Evolutionary conservation across 2,797 vertebrate species (phyloP).

Genomic region (Moxostoma hubbsi): DNA sequence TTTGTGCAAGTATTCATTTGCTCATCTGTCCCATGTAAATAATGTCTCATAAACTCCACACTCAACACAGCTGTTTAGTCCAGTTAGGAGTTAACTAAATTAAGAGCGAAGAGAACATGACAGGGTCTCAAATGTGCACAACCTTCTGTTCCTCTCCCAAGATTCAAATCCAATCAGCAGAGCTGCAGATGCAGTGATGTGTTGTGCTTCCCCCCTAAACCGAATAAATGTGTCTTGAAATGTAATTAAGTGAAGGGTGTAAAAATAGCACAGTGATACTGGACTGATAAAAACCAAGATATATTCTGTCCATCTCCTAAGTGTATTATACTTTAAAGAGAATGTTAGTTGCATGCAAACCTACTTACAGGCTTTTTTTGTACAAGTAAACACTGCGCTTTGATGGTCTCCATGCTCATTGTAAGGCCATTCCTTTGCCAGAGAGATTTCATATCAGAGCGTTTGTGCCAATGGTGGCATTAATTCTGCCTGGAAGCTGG

Average conservation of each 20-base stretch:
- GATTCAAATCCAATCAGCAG: slow-evolving; percentile 30
- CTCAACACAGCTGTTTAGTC: not conserved
- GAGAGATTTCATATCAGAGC: slow-evolving; percentile 5
- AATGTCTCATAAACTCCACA: not conserved
- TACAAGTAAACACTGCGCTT: slow-evolving; percentile 1
- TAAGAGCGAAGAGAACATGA: slow-evolving; percentile 23
- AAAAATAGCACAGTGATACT: slow-evolving; percentile 10
- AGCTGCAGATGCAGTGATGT: slow-evolving; percentile 22
- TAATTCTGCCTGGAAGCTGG: slow-evolving; percentile 3
- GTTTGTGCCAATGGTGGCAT: slow-evolving; percentile 6
- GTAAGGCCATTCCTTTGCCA: not conserved
- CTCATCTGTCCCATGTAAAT: not conserved
- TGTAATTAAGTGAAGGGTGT: not conserved
- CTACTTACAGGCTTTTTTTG: not conserved
- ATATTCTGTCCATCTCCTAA: not conserved
- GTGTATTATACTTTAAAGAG: slow-evolving; percentile 6
- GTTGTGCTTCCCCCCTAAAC: slow-evolving; percentile 4
- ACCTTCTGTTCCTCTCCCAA: slow-evolving; percentile 31
- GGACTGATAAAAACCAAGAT: not conserved
- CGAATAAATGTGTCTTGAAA: slow-evolving; percentile 19
- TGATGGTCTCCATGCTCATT: not conserved
- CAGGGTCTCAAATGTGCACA: not conserved
- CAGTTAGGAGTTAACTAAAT: slow-evolving; percentile 28
- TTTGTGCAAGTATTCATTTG: not conserved
- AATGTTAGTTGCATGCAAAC: not conserved